phyloP scores from a whole-genome alignment of 2,797 vertebrate genomes.

The Halcyon badia region DNA sequence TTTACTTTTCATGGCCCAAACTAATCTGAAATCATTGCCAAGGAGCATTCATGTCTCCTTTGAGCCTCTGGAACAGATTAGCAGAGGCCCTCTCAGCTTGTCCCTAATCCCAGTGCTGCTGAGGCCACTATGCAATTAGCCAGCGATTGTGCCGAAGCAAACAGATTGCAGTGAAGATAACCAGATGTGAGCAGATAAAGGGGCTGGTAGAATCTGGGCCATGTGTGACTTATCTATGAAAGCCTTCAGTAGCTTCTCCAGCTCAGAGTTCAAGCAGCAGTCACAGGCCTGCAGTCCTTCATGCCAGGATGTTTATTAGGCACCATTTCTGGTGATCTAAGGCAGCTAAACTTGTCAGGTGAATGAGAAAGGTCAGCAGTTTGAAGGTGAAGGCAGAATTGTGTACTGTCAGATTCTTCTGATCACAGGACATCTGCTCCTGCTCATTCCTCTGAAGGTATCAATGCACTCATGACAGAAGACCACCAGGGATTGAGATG shows the following conservation, averaged over 20 bases:
- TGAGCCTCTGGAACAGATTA: slow-evolving; percentile 5
- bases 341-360: not conserved
- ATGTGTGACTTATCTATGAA: slow-evolving; percentile 3
- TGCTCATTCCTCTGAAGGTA: not conserved
- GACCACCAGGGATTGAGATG: not conserved
- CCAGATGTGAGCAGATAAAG: slow-evolving; percentile 57
- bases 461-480: not conserved
- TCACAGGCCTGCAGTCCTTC: not conserved
- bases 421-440: not conserved
- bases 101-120: not conserved
- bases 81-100: not conserved
- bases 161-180: slow-evolving; percentile 10
- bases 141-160: not conserved
- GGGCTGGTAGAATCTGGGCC: not conserved
- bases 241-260: not conserved
- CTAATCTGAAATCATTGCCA: not conserved
- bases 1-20: not conserved
- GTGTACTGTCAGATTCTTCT: not conserved
- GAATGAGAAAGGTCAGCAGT: not conserved
- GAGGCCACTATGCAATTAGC: not conserved
- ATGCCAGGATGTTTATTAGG: slow-evolving; percentile 21
- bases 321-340: not conserved
- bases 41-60: not conserved
- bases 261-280: not conserved
- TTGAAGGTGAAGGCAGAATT: not conserved